Evolutionary conservation across 2,888 invertebrate species (phyloP).

Genomic region (Dasysyrphus albostriatus): DNA sequence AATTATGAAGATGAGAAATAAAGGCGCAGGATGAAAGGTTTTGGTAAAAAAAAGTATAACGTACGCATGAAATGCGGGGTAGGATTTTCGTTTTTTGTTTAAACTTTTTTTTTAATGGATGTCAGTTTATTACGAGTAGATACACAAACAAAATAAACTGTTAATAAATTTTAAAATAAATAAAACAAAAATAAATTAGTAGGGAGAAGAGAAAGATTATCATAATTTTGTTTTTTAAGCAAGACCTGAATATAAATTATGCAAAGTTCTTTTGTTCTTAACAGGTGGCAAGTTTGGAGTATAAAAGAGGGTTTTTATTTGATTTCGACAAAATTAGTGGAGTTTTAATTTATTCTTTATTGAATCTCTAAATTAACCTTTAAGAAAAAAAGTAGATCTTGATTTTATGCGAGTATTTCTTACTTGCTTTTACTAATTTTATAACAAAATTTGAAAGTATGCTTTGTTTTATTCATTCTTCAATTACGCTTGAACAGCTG

Average conservation of each 20-base stretch:
- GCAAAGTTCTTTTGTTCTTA: background rate
- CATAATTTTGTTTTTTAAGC: background rate
- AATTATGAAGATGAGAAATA: slow-evolving; percentile 15
- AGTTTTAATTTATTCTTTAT: background rate
- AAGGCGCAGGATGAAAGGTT: slow-evolving; percentile 11
- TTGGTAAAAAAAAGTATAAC: slow-evolving; percentile 13
- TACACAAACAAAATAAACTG: slow-evolving; percentile 17
- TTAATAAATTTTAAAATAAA: slow-evolving; percentile 12
- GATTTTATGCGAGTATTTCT: too few relatives aligned
- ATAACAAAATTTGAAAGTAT: too few relatives aligned
- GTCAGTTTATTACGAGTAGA: slow-evolving; percentile 21
- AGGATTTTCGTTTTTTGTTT: background rate
- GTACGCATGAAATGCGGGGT: background rate
- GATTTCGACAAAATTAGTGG: background rate
- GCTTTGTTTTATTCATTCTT: too few relatives aligned
- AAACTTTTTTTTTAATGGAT: slow-evolving; percentile 20
- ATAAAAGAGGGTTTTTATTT: background rate
- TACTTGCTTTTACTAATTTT: too few relatives aligned
- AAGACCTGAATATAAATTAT: slow-evolving; percentile 1
- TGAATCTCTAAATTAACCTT: background rate
- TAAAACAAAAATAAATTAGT: background rate
- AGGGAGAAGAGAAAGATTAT: background rate
- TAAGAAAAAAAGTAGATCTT: too few relatives aligned
- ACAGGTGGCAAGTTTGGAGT: background rate
- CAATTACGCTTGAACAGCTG: too few relatives aligned